Percentiles rank a stretch among this genome's conserved stretches.
Conservation (phyloP, 1,140 invertebrate genomes). For the Zaprionus gabonicus region DNA sequence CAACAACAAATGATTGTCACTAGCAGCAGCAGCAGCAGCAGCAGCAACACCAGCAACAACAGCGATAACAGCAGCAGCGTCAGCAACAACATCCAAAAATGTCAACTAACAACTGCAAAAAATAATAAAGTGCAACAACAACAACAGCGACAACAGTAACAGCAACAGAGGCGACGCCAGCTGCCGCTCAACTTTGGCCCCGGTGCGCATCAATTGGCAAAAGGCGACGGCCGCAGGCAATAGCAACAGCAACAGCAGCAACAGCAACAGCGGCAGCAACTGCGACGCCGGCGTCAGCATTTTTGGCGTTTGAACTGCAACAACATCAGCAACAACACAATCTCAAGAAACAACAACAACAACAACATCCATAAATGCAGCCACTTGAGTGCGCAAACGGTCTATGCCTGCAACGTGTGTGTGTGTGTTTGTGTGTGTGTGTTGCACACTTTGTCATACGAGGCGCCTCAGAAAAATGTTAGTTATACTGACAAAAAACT, state of each 20-base stretch:
- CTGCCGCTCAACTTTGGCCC: slow-evolving; percentile 62
- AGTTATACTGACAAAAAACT: slow-evolving; percentile 66
- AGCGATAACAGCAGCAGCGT: slow-evolving; percentile 38
- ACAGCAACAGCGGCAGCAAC: slow-evolving; percentile 42
- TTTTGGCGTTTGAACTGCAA: slow-evolving; percentile 64
- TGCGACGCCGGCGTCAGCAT: slow-evolving; percentile 36
- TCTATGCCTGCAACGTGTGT: slow-evolving; percentile 33
- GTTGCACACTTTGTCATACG: slow-evolving; percentile 77
- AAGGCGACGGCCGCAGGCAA: slow-evolving; percentile 51
- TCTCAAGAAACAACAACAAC: slow-evolving; percentile 18
- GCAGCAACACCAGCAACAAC: slow-evolving; percentile 23
- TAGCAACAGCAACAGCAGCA: slow-evolving; percentile 36
- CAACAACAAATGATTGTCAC: slow-evolving; percentile 65
- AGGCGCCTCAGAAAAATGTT: slow-evolving; percentile 78
- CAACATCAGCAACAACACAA: slow-evolving; percentile 40
- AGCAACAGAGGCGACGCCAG: slow-evolving; percentile 51
- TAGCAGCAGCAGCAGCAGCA: slow-evolving; percentile 33
- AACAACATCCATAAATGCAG: slow-evolving; percentile 58
- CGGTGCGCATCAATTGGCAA: slow-evolving; percentile 72
- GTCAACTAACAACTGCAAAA: slow-evolving; percentile 45
- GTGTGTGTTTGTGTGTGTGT: slow-evolving; percentile 30
- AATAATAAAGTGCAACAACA: slow-evolving; percentile 45
- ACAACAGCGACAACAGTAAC: slow-evolving; percentile 38
- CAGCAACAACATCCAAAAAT: slow-evolving; percentile 49
- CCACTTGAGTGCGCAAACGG: slow-evolving; percentile 76